Evolutionary conservation across 2,113 vertebrate genomes (phyloP).

Genomic region (Leptocoma aspasia): DNA sequence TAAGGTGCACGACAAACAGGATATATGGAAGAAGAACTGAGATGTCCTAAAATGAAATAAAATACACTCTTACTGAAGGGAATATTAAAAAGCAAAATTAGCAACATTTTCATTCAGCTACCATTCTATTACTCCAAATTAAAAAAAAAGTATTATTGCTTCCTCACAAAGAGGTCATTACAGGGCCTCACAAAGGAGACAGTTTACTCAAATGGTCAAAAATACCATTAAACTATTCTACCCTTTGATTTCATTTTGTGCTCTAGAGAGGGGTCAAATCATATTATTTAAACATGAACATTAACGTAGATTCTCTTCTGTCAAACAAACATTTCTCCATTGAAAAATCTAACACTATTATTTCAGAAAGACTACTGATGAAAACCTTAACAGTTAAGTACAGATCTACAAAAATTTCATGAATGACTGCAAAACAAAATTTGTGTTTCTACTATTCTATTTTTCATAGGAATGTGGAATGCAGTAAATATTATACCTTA

Average conservation of each 20-base stretch:
- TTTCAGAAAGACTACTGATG: not conserved
- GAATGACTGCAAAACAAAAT: not conserved
- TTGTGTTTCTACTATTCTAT: not conserved
- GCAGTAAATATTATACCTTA: not conserved
- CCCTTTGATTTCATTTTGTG: not conserved
- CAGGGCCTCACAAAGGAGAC: not conserved
- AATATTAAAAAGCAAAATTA: not conserved
- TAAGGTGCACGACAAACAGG: slow-evolving; percentile 90
- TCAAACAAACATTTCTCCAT: not conserved
- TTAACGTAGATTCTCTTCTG: not conserved
- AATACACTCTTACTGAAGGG: not conserved
- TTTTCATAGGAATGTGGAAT: not conserved
- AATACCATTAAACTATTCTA: not conserved
- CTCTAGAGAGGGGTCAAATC: not conserved
- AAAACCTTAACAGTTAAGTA: not conserved
- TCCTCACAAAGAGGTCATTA: not conserved
- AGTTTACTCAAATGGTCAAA: no score
- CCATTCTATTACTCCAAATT: not conserved
- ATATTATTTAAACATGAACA: not conserved
- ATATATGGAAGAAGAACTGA: slow-evolving; percentile 93
- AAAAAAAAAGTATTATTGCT: not conserved
- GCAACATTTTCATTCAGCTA: not conserved
- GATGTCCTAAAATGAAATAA: slow-evolving; percentile 80
- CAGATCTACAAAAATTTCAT: not conserved
- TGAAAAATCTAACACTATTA: not conserved